A percentile compares a stretch with the other conserved stretches of the same genome.
phyloP scores from a whole-genome alignment of 2,888 invertebrate genomes.

The Dolichopus griseipennis region DNA sequence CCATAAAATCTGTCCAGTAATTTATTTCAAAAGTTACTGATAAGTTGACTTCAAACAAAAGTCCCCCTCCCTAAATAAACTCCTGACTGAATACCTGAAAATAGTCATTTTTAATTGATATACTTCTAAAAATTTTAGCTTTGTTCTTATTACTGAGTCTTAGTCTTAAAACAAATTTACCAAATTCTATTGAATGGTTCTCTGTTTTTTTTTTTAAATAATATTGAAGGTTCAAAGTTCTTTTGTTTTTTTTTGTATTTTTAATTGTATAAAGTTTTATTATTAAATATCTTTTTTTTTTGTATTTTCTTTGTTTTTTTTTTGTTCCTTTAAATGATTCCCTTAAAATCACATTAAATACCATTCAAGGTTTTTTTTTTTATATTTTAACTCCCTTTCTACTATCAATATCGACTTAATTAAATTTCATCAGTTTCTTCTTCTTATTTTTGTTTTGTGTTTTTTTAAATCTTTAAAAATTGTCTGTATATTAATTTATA shows the following conservation, averaged over 20 bases:
- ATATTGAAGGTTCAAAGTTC: too few species aligned
- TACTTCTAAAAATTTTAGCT: too few species aligned
- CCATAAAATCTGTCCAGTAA: too few species aligned
- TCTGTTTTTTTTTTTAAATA: too few species aligned
- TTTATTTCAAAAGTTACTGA: too few species aligned
- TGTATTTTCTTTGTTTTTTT: neutral
- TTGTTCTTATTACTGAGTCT: too few species aligned
- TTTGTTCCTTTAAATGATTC: neutral
- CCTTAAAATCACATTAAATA: conserved; percentile 1
- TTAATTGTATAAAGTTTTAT: neutral
- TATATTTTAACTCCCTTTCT: neutral
- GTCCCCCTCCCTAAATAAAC: too few species aligned
- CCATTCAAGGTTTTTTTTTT: neutral
- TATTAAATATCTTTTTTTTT: neutral
- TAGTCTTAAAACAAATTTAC: too few species aligned
- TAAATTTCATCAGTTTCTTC: neutral
- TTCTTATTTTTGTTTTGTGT: neutral
- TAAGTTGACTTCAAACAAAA: too few species aligned
- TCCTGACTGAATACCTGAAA: too few species aligned
- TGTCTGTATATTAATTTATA: neutral
- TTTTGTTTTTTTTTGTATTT: neutral
- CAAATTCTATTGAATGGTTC: too few species aligned
- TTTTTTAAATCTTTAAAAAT: neutral
- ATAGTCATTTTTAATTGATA: too few species aligned
- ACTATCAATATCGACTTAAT: neutral